phyloP scores from a whole-genome alignment of 2,113 vertebrate genomes.

The Cyanistes caeruleus region DNA sequence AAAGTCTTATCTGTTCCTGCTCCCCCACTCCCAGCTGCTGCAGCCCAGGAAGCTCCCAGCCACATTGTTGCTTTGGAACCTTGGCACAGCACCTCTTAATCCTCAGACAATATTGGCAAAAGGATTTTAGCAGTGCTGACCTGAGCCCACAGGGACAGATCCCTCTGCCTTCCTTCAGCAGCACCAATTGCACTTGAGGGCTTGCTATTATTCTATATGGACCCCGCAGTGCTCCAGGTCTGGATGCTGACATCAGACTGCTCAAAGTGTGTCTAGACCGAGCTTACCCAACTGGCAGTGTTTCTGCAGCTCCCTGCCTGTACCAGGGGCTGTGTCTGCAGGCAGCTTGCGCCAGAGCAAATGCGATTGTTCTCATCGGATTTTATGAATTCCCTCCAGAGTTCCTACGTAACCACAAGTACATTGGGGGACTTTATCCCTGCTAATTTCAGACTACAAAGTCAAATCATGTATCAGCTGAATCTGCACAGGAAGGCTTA shows the following conservation, averaged over 20 bases:
- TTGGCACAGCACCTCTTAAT: not conserved
- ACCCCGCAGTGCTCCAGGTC: not conserved
- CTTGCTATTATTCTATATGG: accelerated
- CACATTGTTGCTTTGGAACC: not conserved
- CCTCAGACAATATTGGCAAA: not conserved
- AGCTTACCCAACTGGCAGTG: accelerated
- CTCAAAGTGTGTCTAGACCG: not conserved
- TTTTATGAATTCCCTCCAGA: slow-evolving; percentile 34
- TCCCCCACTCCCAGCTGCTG: not conserved
- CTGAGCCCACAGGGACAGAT: not conserved
- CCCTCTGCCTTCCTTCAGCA: not conserved
- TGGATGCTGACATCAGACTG: not conserved
- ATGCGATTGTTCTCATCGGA: slow-evolving; percentile 40
- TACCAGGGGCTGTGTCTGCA: not conserved
- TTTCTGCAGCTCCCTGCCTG: not conserved
- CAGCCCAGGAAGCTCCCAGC: not conserved
- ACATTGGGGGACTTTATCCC: slow-evolving; percentile 36
- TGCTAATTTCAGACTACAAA: slow-evolving; percentile 40
- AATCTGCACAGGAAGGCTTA: slow-evolving; percentile 5
- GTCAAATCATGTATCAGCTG: not conserved
- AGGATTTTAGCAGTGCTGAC: not conserved
- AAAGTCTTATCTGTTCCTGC: not conserved
- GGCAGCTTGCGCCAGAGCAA: slow-evolving; percentile 37
- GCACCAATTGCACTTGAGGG: not conserved
- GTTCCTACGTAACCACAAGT: not conserved